Evolutionary conservation across 1,140 invertebrate species (phyloP).

Genomic region (Scaptomyza graminum): DNA sequence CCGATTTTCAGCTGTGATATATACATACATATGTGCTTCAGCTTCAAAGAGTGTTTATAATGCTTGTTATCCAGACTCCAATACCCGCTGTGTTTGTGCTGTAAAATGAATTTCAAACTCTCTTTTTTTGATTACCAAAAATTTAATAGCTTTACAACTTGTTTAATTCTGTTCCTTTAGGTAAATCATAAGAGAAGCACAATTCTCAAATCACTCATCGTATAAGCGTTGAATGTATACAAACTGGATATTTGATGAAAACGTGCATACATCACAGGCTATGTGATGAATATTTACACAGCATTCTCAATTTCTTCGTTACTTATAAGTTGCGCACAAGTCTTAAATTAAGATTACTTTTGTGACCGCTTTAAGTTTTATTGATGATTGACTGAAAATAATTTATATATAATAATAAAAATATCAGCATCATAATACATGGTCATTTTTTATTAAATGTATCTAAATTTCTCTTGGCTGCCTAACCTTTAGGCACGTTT

Average conservation of each 20-base stretch:
- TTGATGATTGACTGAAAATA: too few species aligned
- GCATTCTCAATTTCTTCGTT: too few species aligned
- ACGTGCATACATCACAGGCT: too few species aligned
- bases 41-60: conserved; percentile 65
- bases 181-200: background rate
- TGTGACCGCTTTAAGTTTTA: too few species aligned
- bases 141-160: background rate
- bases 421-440: too few species aligned
- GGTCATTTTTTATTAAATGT: conserved; percentile 5
- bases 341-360: too few species aligned
- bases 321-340: too few species aligned
- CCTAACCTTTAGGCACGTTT: conserved; percentile 33
- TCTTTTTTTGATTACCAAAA: background rate
- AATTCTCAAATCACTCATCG: background rate
- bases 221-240: too few species aligned
- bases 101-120: background rate
- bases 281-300: too few species aligned
- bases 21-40: too few species aligned
- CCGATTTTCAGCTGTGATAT: conserved; percentile 29
- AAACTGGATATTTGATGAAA: too few species aligned
- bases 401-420: too few species aligned
- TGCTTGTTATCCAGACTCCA: conserved; percentile 48
- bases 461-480: conserved; percentile 20
- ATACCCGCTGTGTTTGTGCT: conserved; percentile 38
- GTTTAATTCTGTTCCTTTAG: background rate